Base-by-base conservation (phyloP, 2,797 vertebrate genomes). In the Peromyscus melanophrys region DNA sequence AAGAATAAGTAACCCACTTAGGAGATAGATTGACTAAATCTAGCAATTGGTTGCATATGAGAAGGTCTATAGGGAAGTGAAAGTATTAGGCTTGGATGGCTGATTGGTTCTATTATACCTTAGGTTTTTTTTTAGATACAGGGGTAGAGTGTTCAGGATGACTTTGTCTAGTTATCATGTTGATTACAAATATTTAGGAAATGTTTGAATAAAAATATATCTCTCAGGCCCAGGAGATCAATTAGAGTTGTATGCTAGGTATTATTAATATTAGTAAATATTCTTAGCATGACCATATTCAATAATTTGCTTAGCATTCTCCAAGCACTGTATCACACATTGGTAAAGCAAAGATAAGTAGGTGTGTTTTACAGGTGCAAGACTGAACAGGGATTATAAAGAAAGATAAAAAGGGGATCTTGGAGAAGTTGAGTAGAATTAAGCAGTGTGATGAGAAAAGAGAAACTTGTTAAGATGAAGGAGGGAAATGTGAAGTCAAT, bases 221-320 rank as follows among this genome's bases (percentile, higher is more conserved):
- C 16, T 93, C 40, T 92, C 13, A 82, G 71, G 49, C 14, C 43
- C 27, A 55, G 49, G 69, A 89, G 49, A 85, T 82, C 27, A 88
- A 9, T 37, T 78, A 67, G 46, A 95, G n/a, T 29, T 67, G 0
- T 29, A 75, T 25, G 14, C 67, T 82, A 69, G 40, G 34, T 82
- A 83, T 55, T 61, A 90, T 76, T 61, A 88, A 91, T 37, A 37
- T 49, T 67, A 49, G 69, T 57, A 57, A 73, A 78, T 52, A 59
- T 65, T 90, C 43, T 63, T 95, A 61, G 31, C 57, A 34, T 92
- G 55, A 86, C 69, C 86, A 59, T 59, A 81, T 57, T 92, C 92
- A 82, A 31, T 57, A 82, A 78, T 91, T 89, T 96, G 10, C 40
- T 85, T 40, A 52, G 49, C 34, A 69, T 80, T 67, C 92, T 75